Base-by-base conservation (phyloP, 1,140 invertebrate species). In the Papilio machaon region DNA sequence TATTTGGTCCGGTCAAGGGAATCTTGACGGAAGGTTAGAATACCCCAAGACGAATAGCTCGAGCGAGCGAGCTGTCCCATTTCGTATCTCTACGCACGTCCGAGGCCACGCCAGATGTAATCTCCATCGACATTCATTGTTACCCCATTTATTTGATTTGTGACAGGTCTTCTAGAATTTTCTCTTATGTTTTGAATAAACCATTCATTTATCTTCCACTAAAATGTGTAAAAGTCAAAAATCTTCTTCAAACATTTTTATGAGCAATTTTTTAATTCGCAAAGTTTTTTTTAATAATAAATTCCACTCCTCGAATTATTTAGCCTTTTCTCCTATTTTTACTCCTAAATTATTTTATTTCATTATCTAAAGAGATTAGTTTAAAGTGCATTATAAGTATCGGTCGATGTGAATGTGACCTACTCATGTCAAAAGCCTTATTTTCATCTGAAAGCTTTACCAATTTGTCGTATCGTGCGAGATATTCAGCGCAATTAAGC, bases 41-140 rank as follows among this genome's bases (percentile, higher is more conserved):
- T 70, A 70, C 64, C 64, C 35, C 64, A 70, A 70, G 64, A 70
- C 30, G 30, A 38, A 70, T 70, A 3, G 30, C 64, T 35, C 15
- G 30, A 70, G 30, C 15, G 35, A 35, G 30, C 4, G 13, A 70
- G 64, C 64, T 35, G 64, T 70, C 64, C 64, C 64, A 70, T 70
- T 70, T 38, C 64, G 30, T 70, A 6, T 70, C 64, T 30, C 30
- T 70, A 35, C 64, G 64, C 64, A 70, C 64, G 60, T 64, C 60
- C 60, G 64, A 35, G 64, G 30, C 64, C 64, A 17, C 52, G 52
- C 15, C 15, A 30, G 64, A 70, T 35, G 64, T 70, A 70, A 70
- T 70, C 64, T 35, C 64, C 64, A 70, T 70, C 23, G 64, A 70
- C 64, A 30, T 30, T 70, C 64, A 70, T 70, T 70, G 64, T 70